phyloP scores from a whole-genome alignment of 2,888 invertebrate genomes.

The Rhamnusium bicolor region DNA sequence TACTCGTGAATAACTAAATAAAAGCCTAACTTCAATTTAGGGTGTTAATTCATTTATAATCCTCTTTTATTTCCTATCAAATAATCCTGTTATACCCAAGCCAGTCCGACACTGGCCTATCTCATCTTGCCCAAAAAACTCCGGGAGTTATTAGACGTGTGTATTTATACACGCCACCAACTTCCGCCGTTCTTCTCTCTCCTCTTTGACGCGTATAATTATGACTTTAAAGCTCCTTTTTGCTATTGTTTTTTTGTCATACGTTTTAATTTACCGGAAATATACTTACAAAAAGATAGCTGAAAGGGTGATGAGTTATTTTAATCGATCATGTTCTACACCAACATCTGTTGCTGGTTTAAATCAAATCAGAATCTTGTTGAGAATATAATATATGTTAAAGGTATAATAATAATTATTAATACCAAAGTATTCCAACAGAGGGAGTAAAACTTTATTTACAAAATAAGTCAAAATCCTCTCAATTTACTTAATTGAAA shows the following conservation, averaged over 20 bases:
- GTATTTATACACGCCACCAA: neutral
- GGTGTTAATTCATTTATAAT: too few species aligned
- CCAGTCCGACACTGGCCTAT: neutral
- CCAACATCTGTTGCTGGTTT: neutral
- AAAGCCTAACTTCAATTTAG: too few species aligned
- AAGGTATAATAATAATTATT: too few species aligned
- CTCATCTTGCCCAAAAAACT: neutral
- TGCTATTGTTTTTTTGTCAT: neutral
- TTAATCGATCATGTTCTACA: neutral
- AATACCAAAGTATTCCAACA: too few species aligned
- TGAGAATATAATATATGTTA: too few species aligned
- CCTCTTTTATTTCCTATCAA: too few species aligned
- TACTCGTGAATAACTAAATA: too few species aligned
- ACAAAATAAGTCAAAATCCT: too few species aligned
- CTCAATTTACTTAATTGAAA: too few species aligned
- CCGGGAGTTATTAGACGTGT: neutral
- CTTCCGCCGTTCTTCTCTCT: constrained; percentile 1
- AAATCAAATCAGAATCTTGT: too few species aligned
- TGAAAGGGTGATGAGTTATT: neutral
- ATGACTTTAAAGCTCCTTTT: constrained; percentile 9
- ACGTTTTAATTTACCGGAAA: neutral
- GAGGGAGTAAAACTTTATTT: too few species aligned
- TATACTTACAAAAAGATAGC: neutral
- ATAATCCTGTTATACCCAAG: too few species aligned
- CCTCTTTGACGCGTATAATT: constrained; percentile 33